Percentiles rank a stretch among this genome's conserved stretches.
These are phyloP conservation scores for Orthosia gothica DNA, from an alignment of 2,888 invertebrate genomes.

Conservation along the genomic window DNA sequence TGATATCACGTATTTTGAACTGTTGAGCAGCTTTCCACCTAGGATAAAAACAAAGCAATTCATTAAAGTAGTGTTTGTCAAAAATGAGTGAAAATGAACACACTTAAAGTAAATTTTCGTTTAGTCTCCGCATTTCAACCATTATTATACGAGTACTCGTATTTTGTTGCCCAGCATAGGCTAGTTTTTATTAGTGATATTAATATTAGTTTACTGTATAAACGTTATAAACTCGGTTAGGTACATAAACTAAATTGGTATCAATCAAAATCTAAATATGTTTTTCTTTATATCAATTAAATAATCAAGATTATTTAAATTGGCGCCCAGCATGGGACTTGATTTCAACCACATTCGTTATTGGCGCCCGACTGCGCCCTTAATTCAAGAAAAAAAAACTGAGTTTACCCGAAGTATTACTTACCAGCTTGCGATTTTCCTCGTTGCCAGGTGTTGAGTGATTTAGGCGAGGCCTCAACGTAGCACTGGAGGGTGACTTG, in stretches of 20 bases:
- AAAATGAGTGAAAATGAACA: background rate
- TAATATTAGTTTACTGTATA: background rate
- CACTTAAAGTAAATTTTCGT: too few relatives aligned
- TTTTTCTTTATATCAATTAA: background rate
- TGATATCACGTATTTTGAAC: conserved; percentile 94
- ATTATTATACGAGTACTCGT: background rate
- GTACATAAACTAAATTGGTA: background rate
- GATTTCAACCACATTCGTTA: background rate
- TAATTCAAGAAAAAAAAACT: background rate
- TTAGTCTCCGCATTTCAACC: background rate
- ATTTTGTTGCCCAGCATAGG: conserved; percentile 13
- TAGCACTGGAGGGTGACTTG: conserved; percentile 96
- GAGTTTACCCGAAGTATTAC: conserved; percentile 25
- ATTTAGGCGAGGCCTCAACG: conserved; percentile 96
- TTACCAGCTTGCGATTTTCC: conserved; percentile 83
- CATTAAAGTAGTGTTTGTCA: background rate
- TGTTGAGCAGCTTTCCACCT: conserved; percentile 95
- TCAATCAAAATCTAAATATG: background rate
- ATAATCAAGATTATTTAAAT: background rate
- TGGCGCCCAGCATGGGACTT: conserved; percentile 2
- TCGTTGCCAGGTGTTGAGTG: conserved; percentile 95
- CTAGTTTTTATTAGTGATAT: background rate
- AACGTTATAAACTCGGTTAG: background rate
- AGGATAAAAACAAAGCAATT: conserved; percentile 56
- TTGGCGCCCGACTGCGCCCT: conserved; percentile 30